Conservation (phyloP, 2,797 vertebrate species). For the Thripadectes ignobilis region DNA sequence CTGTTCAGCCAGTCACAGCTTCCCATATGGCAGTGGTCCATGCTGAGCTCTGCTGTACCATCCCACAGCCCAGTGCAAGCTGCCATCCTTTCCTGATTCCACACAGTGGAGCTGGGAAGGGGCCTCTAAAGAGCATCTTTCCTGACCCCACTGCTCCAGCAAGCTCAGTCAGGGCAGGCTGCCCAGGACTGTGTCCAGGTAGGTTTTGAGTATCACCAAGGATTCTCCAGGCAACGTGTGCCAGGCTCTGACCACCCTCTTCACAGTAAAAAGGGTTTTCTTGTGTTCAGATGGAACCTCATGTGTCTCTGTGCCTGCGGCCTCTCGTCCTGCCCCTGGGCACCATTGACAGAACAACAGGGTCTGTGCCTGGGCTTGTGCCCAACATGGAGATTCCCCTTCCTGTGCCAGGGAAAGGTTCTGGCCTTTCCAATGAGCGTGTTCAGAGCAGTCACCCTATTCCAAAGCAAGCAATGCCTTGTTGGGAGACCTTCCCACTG, state of each 20-base stretch:
- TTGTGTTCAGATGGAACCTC: background rate
- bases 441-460: background rate
- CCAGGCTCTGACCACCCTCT: background rate
- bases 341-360: accelerated
- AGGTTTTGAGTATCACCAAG: background rate
- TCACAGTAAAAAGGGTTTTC: background rate
- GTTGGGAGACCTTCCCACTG: background rate
- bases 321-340: background rate
- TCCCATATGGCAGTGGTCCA: accelerated
- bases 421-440: background rate
- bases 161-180: background rate
- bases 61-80: background rate
- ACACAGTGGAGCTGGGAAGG: background rate
- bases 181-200: background rate
- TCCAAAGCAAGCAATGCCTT: background rate
- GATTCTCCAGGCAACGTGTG: background rate
- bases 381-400: background rate
- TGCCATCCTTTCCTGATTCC: background rate
- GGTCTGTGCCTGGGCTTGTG: background rate
- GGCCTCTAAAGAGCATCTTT: background rate
- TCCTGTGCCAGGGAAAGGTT: background rate
- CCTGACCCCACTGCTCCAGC: background rate
- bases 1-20: background rate
- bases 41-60: background rate
- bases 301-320: background rate